phyloP scores from a whole-genome alignment of 2,113 vertebrate species.

The Serinus canaria region DNA sequence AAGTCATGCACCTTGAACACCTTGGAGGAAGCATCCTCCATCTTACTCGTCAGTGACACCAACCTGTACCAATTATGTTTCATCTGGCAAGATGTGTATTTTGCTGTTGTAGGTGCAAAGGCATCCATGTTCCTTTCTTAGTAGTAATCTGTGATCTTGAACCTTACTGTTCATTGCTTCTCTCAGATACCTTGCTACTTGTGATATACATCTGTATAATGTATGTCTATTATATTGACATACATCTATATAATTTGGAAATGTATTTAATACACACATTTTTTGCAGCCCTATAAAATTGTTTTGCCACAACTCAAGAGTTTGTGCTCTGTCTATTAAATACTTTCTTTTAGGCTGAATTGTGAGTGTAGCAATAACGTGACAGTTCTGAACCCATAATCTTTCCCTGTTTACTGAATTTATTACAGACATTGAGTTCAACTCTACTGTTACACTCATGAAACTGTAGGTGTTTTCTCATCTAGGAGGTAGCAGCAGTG shows the following conservation, averaged over 20 bases:
- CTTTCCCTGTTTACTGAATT: slow-evolving; percentile 12
- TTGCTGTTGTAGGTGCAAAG: neutral
- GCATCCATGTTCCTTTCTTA: neutral
- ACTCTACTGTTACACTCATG: neutral
- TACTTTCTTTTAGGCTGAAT: neutral
- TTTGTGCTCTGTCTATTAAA: neutral
- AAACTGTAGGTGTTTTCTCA: slow-evolving; percentile 41
- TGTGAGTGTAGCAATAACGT: neutral
- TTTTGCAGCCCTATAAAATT: neutral
- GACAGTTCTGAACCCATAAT: neutral
- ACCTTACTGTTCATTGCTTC: neutral
- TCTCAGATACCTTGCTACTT: neutral
- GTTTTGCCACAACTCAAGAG: neutral
- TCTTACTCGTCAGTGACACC: neutral
- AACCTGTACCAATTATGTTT: neutral
- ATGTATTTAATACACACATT: neutral
- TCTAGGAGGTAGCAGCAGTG: neutral
- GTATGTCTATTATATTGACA: too few relatives aligned
- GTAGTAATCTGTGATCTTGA: neutral
- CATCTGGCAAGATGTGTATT: neutral
- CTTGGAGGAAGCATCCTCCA: neutral
- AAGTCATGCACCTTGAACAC: neutral
- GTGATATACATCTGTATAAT: neutral
- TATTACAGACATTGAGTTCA: slow-evolving; percentile 13
- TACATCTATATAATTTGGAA: neutral